A percentile compares a stretch with the other conserved stretches of the same genome.
Conservation (phyloP, 2,113 vertebrate genomes). For the Istiophorus platypterus region DNA sequence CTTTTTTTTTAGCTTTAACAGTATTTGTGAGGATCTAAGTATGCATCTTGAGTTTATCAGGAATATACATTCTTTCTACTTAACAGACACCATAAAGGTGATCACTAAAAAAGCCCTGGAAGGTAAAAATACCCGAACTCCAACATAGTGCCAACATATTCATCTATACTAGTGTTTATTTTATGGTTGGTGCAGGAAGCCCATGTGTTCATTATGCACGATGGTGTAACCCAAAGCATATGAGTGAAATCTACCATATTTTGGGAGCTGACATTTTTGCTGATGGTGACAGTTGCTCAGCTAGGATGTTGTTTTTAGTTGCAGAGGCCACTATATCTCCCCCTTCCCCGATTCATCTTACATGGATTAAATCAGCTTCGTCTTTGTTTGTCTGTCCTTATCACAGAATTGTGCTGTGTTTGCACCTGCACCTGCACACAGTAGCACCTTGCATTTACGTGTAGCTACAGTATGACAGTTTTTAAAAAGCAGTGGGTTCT, state of each 20-base stretch:
- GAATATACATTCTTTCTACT: neutral
- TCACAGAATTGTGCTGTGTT: slow-evolving; percentile 33
- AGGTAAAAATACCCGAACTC: slow-evolving; percentile 23
- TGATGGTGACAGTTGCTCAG: slow-evolving; percentile 59
- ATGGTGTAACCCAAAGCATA: slow-evolving; percentile 32
- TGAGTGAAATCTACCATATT: slow-evolving; percentile 34
- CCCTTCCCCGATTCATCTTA: slow-evolving; percentile 22
- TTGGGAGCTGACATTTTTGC: slow-evolving; percentile 53
- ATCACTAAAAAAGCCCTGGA: slow-evolving; percentile 20
- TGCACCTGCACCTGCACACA: slow-evolving; percentile 38
- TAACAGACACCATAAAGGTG: neutral
- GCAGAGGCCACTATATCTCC: slow-evolving; percentile 42
- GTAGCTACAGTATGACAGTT: neutral
- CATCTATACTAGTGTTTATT: slow-evolving; percentile 30
- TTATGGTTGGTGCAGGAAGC: slow-evolving; percentile 19
- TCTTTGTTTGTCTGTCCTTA: slow-evolving; percentile 27
- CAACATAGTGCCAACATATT: slow-evolving; percentile 23
- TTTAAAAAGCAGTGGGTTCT: neutral
- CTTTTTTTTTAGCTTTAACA: neutral
- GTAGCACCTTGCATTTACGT: slow-evolving; percentile 19
- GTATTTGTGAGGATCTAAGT: slow-evolving; percentile 29
- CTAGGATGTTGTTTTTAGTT: slow-evolving; percentile 36
- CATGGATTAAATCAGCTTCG: slow-evolving; percentile 49
- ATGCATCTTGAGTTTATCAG: slow-evolving; percentile 10
- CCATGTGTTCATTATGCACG: slow-evolving; percentile 27